Evolutionary conservation across 2,888 invertebrate genomes (phyloP).

Genomic region (Palloptera scutellata): DNA sequence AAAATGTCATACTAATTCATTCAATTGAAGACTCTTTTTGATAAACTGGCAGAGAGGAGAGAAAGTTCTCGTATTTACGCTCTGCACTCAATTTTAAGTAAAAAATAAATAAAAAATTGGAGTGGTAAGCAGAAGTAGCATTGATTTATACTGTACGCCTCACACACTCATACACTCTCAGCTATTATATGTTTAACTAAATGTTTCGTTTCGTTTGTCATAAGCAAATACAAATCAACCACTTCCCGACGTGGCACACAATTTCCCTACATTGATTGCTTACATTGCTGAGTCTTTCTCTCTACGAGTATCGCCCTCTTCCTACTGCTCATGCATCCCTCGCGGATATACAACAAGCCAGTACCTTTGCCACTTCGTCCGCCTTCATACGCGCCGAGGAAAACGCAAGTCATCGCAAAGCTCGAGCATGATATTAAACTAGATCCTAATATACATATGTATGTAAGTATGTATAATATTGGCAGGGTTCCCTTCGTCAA

Average conservation of each 20-base stretch:
- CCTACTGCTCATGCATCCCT: too few relatives aligned
- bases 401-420: slow-evolving; percentile 20
- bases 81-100: too few relatives aligned
- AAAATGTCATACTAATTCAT: too few relatives aligned
- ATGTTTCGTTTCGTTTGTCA: slow-evolving; percentile 35
- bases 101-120: not conserved
- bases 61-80: too few relatives aligned
- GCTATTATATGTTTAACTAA: slow-evolving; percentile 26
- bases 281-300: slow-evolving; percentile 26
- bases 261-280: slow-evolving; percentile 34
- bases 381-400: not conserved
- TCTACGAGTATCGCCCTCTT: not conserved
- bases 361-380: not conserved
- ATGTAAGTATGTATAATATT: slow-evolving; percentile 3
- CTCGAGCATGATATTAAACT: slow-evolving; percentile 1
- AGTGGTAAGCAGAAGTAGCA: not conserved
- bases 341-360: too few relatives aligned
- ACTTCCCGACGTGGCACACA: slow-evolving; percentile 37
- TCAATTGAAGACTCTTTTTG: too few relatives aligned
- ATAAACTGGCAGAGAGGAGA: too few relatives aligned
- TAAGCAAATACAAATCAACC: slow-evolving; percentile 36
- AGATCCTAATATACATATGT: slow-evolving; percentile 13
- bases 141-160: not conserved
- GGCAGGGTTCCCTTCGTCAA: not conserved
- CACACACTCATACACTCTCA: too few relatives aligned